Base-by-base conservation (phyloP, 2,888 invertebrate genomes). In the Ectobius pallidus region DNA sequence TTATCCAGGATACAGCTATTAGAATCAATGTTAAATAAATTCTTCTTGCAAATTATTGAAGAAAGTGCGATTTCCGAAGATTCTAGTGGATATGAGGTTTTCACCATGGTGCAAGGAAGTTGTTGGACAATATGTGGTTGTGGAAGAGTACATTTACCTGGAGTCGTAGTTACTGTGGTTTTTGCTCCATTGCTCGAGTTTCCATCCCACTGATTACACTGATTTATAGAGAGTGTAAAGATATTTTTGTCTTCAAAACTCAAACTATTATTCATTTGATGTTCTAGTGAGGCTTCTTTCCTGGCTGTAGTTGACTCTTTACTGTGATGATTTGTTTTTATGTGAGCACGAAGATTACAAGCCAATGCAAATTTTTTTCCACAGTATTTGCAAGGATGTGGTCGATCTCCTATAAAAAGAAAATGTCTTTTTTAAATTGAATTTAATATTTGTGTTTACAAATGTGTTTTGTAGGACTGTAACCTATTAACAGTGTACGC, bases 351-450 rank as follows among this genome's bases (percentile, higher is more conserved):
- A 62, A 81, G 77, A 72, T 79, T 80, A 42, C 75, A 77, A 3
- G 78, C 75, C n/a, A 79, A 73, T 0, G 78, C 76, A 69, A 81
- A 80, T 69, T 78, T 78, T 52, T 79, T 79, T 9, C 79, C 78
- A 67, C 80, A 82, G 11, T 77, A 63, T 32, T 72, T 75, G 52
- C 81, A 80, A 25, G 77, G 77, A 72, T 80, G 78, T 2, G 78
- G 76, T 63, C 78, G 78, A 74, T 79, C 77, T 22, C 80, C 81
- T 80, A 81, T 85, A 46, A 39, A 25, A 65, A 30, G 7, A 30
- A 32, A 62, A 58, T 32, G 4, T 14, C 18, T 34, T 61, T 62
- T 39, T 34, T 9, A 20, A 62, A 14, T 2, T 67, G 22, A 4
- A 44, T 4, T 42, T 25, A 46, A 1, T 55, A 27, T 11, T 27